Conservation (phyloP, 2,797 vertebrate species). For the Sebastes ruberrimus region DNA sequence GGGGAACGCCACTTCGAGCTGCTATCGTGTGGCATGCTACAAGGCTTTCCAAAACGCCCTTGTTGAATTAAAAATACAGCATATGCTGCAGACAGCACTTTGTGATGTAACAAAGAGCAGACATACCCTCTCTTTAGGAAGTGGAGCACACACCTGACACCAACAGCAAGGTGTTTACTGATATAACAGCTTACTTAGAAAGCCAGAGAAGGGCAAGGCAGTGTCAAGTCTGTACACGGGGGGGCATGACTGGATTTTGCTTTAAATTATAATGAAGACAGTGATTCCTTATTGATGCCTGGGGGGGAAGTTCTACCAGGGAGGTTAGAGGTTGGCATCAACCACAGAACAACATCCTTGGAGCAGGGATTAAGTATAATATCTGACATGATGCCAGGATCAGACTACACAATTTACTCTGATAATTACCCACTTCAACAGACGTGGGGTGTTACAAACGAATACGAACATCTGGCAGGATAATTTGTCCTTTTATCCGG, state of each 20-base stretch:
- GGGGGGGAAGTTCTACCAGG: not conserved
- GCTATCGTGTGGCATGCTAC: conserved; percentile 70
- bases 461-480: not conserved
- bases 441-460: not conserved
- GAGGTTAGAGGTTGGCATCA: conserved; percentile 30
- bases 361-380: conserved; percentile 6
- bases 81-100: conserved; percentile 62
- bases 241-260: conserved; percentile 20
- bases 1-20: conserved; percentile 72
- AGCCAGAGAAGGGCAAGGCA: conserved; percentile 1
- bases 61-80: conserved; percentile 77
- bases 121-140: conserved; percentile 56
- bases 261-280: conserved; percentile 40
- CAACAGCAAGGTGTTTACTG: conserved; percentile 55
- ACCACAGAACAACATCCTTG: not conserved
- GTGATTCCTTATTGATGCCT: conserved; percentile 40
- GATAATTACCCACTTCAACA: not conserved
- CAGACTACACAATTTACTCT: not conserved
- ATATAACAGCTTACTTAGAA: conserved; percentile 42
- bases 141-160: conserved; percentile 42
- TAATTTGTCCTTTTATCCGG: not conserved
- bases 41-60: conserved; percentile 65
- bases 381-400: conserved; percentile 6
- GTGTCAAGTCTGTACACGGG: conserved; percentile 6
- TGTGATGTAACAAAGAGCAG: conserved; percentile 62